Percentiles rank a stretch among this genome's conserved stretches.
phyloP scores from a whole-genome alignment of 1,140 invertebrate genomes.

The Carposina sasakii region DNA sequence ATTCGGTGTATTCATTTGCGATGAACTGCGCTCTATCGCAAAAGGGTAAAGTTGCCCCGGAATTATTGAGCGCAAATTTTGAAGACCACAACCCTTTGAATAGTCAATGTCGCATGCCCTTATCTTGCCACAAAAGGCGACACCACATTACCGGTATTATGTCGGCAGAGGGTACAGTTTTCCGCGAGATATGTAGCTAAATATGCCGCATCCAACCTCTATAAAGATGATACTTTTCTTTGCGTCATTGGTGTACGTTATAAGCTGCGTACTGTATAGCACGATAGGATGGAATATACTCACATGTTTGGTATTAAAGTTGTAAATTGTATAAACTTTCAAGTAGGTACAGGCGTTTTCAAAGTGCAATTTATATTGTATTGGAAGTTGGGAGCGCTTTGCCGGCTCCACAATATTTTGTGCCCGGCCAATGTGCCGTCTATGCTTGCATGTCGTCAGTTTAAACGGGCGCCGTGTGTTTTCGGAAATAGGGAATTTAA shows the following conservation, averaged over 20 bases:
- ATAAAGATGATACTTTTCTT: no score
- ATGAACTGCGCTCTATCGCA: no score
- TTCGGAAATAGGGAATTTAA: slow-evolving; percentile 46
- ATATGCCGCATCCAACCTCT: no score
- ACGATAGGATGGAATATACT: no score
- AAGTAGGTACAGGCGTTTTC: slow-evolving; percentile 62
- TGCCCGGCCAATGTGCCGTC: slow-evolving; percentile 54
- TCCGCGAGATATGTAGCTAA: no score
- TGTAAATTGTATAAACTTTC: slow-evolving; percentile 42
- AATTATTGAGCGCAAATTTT: slow-evolving; percentile 71
- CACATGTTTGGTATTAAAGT: slow-evolving; percentile 43
- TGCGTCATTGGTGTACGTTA: no score
- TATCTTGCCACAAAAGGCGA: slow-evolving; percentile 71
- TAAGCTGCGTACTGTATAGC: no score
- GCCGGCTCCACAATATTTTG: slow-evolving; percentile 66
- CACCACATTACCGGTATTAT: slow-evolving; percentile 71
- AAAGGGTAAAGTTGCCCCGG: no score
- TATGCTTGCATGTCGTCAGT: slow-evolving; percentile 45
- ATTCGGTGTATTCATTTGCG: no score
- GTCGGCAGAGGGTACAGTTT: no score
- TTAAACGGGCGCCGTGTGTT: slow-evolving; percentile 47
- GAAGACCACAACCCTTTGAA: slow-evolving; percentile 71
- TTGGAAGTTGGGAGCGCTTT: slow-evolving; percentile 67
- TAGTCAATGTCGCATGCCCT: slow-evolving; percentile 71
- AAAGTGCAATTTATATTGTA: slow-evolving; percentile 72